Base-by-base conservation (phyloP, 2,113 vertebrate species). In the Aplodontia rufa region DNA sequence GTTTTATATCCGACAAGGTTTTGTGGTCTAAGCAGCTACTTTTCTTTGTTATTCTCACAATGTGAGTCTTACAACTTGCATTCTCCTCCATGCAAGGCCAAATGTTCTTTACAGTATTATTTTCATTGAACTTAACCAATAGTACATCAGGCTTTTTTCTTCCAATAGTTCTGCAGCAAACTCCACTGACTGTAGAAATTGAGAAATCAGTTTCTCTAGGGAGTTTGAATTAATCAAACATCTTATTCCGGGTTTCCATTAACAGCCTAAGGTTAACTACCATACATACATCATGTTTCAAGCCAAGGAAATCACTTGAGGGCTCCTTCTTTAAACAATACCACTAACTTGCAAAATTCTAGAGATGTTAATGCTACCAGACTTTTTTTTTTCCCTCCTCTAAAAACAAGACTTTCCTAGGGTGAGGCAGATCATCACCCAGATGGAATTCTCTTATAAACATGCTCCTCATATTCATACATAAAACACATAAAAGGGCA, bases 11-110 rank as follows among this genome's bases (percentile, higher is more conserved):
- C 53, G 64, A 93, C 89, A 80, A 92, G 94, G 84, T 92, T 94
- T 74, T 80, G 82, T 47, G 72, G 72, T 87, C 79, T 79, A 76
- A 93, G 79, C 17, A 94, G 69, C 66, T 84, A 96, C 83, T 97
- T 94, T 74, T 87, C 93, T 92, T 90, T 97, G 95, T 96, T 94
- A 92, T 76, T 95, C 37, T 93, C 94, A 89, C 7, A 49, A 53
- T 85, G 79, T 26, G 26, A 76, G 69, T 91, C 84, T 60, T 87
- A 88, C 5, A 60, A 86, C 62, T 84, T 72, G 58, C 26, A 64
- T 88, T 86, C 74, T 75, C 42, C 91, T 66, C 85, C 90, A 64
- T 19, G 62, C 53, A 84, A 80, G 58, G 28, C 47, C 87, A 72
- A 95, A 53, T 10, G 75, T 58, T 91, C 40, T 75, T 79, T 40